These are phyloP conservation scores for Helicoverpa assulta DNA, from an alignment of 2,888 invertebrate species.

Conservation along the genomic window DNA sequence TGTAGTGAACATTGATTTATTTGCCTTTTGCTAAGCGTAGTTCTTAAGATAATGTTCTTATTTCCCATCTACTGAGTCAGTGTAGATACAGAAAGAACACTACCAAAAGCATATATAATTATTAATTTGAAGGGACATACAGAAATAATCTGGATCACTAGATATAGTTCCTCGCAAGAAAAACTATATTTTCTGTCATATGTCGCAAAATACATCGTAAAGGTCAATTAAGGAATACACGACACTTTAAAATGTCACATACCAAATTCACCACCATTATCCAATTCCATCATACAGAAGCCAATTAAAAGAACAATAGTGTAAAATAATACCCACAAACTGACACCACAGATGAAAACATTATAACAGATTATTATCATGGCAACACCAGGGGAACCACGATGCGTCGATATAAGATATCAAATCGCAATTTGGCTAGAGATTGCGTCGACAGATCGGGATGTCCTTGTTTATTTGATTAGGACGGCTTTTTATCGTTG, in stretches of 20 bases:
- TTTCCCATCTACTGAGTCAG: no score
- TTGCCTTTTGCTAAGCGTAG: no score
- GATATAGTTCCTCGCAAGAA: no score
- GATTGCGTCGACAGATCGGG: conserved; percentile 81
- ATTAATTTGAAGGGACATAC: no score
- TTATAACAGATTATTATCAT: conserved; percentile 72
- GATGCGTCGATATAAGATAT: conserved; percentile 75
- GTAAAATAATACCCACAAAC: conserved; percentile 59
- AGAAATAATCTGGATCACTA: no score
- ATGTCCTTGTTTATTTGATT: conserved; percentile 83
- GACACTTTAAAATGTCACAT: not conserved
- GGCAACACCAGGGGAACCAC: conserved; percentile 63
- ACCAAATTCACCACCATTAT: not conserved
- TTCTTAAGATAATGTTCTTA: no score
- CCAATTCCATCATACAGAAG: conserved; percentile 15
- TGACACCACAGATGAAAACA: conserved; percentile 67
- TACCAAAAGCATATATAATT: no score
- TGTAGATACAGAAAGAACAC: no score
- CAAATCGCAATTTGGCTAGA: conserved; percentile 84
- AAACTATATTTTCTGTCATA: no score
- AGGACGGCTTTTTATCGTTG: conserved; percentile 75
- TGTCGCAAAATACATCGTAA: no score
- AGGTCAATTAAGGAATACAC: not conserved
- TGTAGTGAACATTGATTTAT: no score
- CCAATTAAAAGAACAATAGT: conserved; percentile 48